Evolutionary conservation across 2,888 invertebrate species (phyloP), one percentile per base, ranked within the genome.

Genomic region (Acanthococcus lagerstroemiae): DNA sequence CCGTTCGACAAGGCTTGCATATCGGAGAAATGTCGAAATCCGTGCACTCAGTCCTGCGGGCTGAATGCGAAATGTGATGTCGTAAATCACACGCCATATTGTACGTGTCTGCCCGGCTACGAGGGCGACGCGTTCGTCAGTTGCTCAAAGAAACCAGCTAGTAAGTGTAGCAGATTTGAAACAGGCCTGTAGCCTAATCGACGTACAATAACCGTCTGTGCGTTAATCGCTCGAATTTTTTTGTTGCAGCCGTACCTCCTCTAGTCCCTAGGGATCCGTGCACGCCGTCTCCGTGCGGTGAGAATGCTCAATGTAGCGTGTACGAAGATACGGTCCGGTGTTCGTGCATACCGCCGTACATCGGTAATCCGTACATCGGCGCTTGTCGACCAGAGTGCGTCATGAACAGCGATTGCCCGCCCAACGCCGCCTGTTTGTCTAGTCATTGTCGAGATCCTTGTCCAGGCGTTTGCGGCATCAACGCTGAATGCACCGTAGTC

Each of bases 391-490:
- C 91, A 2, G 92, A 92, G 77, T 92, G 92, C 75, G 83, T 86
- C 12, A 83, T 85, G 70, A 90, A 87, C 75, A 83, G 88, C 0
- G 90, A 91, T 73, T 92, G 92, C 74, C 81, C 87, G 5, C 84
- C 83, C 70, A 81, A 85, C 72, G 77, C 88, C 69, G 85, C 90
- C 44, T 92, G 91, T 74, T 80, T 90, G 54, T 87, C 88, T 67
- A 88, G 88, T 72, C 88, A 90, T 74, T 92, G 92, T 71, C 81
- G 90, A 72, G 86, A 91, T 77, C 91, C 91, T 5, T 93, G 91
- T 73, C 85, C 84, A 68, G 90, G 90, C 65, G 81, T 88, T 60
- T 93, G 93, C 73, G 92, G 91, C 4, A 75, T 83, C 0, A 89
- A 90, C 72, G 88, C 92, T 7, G 85, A 88, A 75, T 93, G 93